Evolutionary conservation across 2,113 vertebrate genomes (phyloP).

Genomic region (Manacus vitellinus): DNA sequence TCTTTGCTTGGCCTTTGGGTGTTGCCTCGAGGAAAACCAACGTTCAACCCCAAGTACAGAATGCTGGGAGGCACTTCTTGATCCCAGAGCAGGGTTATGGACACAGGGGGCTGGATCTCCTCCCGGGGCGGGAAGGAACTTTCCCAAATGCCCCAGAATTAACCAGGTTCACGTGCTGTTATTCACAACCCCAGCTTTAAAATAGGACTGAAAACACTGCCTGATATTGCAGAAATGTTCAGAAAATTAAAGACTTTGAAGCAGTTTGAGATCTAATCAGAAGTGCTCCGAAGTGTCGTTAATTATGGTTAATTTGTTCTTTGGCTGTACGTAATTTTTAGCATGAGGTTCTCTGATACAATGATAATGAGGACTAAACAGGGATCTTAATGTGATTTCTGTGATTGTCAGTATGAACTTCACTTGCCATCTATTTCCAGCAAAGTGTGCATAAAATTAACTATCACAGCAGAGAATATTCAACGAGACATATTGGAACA

Average conservation of each 20-base stretch:
- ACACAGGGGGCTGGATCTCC: accelerated
- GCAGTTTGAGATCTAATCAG: constrained; percentile 57
- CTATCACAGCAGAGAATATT: constrained; percentile 10
- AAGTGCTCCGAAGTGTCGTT: constrained; percentile 47
- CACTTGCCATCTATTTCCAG: constrained; percentile 26
- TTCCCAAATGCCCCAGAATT: background rate
- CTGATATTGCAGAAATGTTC: background rate
- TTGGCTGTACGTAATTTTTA: constrained; percentile 46
- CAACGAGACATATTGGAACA: constrained; percentile 19
- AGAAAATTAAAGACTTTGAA: constrained; percentile 45
- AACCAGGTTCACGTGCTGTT: background rate
- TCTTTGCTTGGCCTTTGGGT: background rate
- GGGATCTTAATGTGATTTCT: constrained; percentile 34
- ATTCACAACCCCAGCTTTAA: background rate
- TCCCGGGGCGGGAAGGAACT: background rate
- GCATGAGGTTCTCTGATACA: constrained; percentile 42
- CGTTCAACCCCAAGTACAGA: background rate
- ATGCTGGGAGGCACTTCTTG: background rate
- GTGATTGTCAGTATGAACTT: constrained; percentile 39
- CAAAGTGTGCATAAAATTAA: constrained; percentile 42
- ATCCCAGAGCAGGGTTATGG: background rate
- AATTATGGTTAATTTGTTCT: constrained; percentile 62
- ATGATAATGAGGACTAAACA: constrained; percentile 49
- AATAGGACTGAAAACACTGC: background rate
- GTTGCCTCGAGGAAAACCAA: background rate